These are phyloP conservation scores for Drosophila orosa DNA, from an alignment of 1,140 invertebrate genomes.

Conservation along the genomic window DNA sequence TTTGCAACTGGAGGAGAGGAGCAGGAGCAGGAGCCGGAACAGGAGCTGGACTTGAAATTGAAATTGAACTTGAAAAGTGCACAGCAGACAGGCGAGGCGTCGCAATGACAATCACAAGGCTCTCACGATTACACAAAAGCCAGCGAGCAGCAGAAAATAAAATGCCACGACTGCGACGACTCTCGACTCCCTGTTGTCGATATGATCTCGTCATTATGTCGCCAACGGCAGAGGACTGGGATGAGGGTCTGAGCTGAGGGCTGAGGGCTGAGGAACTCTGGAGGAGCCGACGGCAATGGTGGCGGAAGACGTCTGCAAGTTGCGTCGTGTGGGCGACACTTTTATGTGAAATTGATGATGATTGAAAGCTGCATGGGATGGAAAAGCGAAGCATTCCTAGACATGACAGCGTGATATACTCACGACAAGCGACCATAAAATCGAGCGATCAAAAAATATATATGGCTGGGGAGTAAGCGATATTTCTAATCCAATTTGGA, in stretches of 20 bases:
- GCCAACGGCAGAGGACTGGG: constrained; percentile 18
- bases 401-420: constrained; percentile 38
- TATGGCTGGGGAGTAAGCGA: background rate
- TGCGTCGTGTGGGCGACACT: constrained; percentile 77
- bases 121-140: constrained; percentile 62
- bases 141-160: constrained; percentile 38
- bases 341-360: constrained; percentile 84
- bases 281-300: background rate
- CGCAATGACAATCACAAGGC: constrained; percentile 50
- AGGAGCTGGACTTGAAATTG: constrained; percentile 61
- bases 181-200: constrained; percentile 58
- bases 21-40: background rate
- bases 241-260: background rate
- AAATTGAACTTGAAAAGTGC: constrained; percentile 82
- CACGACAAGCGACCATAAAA: constrained; percentile 26
- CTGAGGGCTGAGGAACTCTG: background rate
- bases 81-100: constrained; percentile 46
- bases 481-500: constrained; percentile 4
- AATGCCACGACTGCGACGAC: constrained; percentile 57
- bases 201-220: constrained; percentile 76
- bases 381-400: constrained; percentile 23
- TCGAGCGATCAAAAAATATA: constrained; percentile 5
- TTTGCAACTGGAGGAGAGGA: constrained; percentile 46
- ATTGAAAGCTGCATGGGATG: constrained; percentile 74
- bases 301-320: constrained; percentile 51